Evolutionary conservation across 2,888 invertebrate species (phyloP), one percentile per base, ranked within the genome.

Genomic region (Scelioninae gen. 1): DNA sequence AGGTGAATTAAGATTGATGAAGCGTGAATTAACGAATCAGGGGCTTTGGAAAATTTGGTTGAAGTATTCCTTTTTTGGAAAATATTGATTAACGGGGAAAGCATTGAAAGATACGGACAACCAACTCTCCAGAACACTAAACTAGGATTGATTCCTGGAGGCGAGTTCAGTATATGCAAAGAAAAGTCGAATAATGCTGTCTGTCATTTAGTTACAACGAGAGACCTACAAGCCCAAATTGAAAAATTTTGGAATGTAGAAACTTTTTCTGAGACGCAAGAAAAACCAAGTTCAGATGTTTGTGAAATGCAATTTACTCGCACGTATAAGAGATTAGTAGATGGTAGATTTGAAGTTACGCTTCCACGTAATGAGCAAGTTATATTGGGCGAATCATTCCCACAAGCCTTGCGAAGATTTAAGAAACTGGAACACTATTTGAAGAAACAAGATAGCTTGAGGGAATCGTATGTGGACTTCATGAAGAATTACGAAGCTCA

Each of bases 121-220:
- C 56, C 51, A 8, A 5, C n/a, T 10, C 10, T 63, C 10, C 47
- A 63, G 11, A 15, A 8, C 9, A 34, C 47, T 1, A 32, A 32
- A 9, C 8, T 60, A 7, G 60, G 63, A 85, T 88, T 31, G 47
- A 63, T 47, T 32, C 13, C 32, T 15, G 47, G 47, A 63, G 47
- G 63, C 8, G 60, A 47, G 15, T 29, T 56, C 3, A 49, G 6
- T 16, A 11, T 0, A 6, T 4, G 5, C 23, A 11, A 3, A 8
- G 51, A 23, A 9, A 29, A 51, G 0, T 11, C 9, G 9, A 8
- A 38, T 10, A 38, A 55, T 32, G 13, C 13, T 5, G 13, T 7
- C 23, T 55, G 55, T 15, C 55, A 8, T 9, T 5, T 53, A 10
- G n/a, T 53, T 11, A 31, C 29, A 5, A n/a, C 53, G 3, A 10